Conservation (phyloP, 1,140 invertebrate genomes). For the Stegodyphus dumicola region DNA sequence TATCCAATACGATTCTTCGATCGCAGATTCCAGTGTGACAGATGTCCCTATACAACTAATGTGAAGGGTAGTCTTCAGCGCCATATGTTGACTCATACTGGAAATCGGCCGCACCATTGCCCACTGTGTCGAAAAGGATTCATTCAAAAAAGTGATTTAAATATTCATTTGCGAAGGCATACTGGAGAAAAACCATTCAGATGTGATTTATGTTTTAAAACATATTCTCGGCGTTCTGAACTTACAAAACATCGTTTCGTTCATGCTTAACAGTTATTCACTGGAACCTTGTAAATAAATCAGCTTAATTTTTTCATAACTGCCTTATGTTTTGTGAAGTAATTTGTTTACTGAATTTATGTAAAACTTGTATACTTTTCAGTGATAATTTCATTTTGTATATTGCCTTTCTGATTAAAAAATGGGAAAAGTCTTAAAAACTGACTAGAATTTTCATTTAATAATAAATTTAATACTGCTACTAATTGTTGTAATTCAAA, state of each 20-base stretch:
- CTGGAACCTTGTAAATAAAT: too few species aligned
- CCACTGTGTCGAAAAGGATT: background rate
- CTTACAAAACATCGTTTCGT: background rate
- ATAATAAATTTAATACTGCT: too few species aligned
- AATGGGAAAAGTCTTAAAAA: too few species aligned
- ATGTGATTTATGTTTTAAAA: constrained; percentile 43
- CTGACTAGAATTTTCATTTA: too few species aligned
- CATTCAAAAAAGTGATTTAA: background rate
- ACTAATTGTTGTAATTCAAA: too few species aligned
- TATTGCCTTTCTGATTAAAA: too few species aligned
- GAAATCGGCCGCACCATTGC: constrained; percentile 93
- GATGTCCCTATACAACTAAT: background rate
- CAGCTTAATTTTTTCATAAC: too few species aligned
- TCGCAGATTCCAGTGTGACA: background rate
- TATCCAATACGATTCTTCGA: background rate
- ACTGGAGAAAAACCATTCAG: constrained; percentile 17
- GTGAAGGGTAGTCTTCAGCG: constrained; percentile 90
- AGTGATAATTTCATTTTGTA: too few species aligned
- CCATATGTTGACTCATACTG: constrained; percentile 95
- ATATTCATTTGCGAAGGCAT: background rate
- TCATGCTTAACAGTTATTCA: background rate
- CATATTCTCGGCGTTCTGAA: background rate
- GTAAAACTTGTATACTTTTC: too few species aligned
- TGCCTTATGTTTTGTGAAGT: too few species aligned
- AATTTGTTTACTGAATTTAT: too few species aligned